A percentile compares a stretch with the other conserved stretches of the same genome.
Conservation (phyloP, 2,888 invertebrate species). For the Theodoxus fluviatilis region DNA sequence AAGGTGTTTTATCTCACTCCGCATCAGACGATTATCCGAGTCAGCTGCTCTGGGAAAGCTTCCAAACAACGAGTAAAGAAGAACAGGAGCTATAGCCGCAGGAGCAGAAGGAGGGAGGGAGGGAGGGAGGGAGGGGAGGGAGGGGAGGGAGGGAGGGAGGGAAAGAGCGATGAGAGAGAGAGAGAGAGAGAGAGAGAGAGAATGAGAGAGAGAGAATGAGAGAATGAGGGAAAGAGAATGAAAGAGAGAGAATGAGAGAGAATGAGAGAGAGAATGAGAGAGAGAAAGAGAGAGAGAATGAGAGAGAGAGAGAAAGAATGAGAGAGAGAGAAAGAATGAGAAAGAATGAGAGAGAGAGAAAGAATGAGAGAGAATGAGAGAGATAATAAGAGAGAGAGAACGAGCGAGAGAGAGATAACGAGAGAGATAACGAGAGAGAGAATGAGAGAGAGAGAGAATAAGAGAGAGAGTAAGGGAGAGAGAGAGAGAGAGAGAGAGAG, state of each 20-base stretch:
- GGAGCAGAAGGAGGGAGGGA: too few relatives aligned
- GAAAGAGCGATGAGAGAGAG: background rate
- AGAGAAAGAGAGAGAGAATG: background rate
- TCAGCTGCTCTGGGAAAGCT: too few relatives aligned
- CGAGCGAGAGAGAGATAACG: background rate
- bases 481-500: conserved; percentile 9
- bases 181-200: background rate
- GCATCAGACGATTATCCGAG: too few relatives aligned
- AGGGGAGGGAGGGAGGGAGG: conserved; percentile 2
- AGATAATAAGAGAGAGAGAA: background rate
- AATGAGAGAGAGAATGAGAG: background rate
- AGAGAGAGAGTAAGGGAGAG: conserved; percentile 22
- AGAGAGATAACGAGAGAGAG: conserved; percentile 1
- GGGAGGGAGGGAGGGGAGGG: background rate
- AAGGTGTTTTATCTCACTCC: too few relatives aligned
- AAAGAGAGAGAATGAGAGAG: background rate
- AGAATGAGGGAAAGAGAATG: background rate
- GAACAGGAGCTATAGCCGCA: too few relatives aligned
- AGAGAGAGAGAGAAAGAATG: background rate
- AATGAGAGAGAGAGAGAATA: conserved; percentile 21
- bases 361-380: background rate
- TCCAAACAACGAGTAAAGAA: too few relatives aligned
- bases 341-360: background rate
- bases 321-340: background rate
- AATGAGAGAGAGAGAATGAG: background rate